Conservation (phyloP, 2,888 invertebrate species). For the Bellardia bayeri region DNA sequence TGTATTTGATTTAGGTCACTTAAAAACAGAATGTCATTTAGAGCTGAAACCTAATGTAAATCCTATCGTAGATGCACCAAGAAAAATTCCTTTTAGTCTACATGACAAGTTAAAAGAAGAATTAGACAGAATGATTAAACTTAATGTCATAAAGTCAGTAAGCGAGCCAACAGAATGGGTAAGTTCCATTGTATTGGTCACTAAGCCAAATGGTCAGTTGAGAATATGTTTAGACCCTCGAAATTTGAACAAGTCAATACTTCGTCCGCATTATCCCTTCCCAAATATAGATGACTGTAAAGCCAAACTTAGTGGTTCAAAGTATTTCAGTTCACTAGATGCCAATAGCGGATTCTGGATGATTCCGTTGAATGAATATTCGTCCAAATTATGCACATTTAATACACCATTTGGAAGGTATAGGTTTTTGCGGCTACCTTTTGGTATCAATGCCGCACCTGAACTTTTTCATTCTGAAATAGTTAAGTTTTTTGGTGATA, state of each 20-base stretch:
- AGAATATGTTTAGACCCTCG: slow-evolving; percentile 71
- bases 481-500: slow-evolving; percentile 54
- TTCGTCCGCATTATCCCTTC: slow-evolving; percentile 60
- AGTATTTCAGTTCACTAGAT: slow-evolving; percentile 59
- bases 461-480: neutral
- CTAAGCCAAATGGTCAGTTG: slow-evolving; percentile 66
- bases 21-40: slow-evolving; percentile 56
- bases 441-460: too few species aligned
- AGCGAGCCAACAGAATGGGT: slow-evolving; percentile 65
- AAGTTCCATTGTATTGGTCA: slow-evolving; percentile 47
- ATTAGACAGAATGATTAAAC: slow-evolving; percentile 49
- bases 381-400: slow-evolving; percentile 74
- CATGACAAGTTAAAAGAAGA: slow-evolving; percentile 48
- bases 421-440: too few species aligned
- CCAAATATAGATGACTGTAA: slow-evolving; percentile 62
- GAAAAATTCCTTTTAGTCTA: slow-evolving; percentile 60
- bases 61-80: slow-evolving; percentile 46
- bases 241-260: slow-evolving; percentile 68
- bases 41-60: slow-evolving; percentile 23
- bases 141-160: slow-evolving; percentile 49
- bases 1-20: slow-evolving; percentile 35
- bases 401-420: slow-evolving; percentile 46
- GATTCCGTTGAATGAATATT: slow-evolving; percentile 71
- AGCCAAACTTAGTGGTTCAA: slow-evolving; percentile 57
- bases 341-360: slow-evolving; percentile 73